Evolutionary conservation across 2,888 invertebrate genomes (phyloP).

Genomic region (Magallana nippona): DNA sequence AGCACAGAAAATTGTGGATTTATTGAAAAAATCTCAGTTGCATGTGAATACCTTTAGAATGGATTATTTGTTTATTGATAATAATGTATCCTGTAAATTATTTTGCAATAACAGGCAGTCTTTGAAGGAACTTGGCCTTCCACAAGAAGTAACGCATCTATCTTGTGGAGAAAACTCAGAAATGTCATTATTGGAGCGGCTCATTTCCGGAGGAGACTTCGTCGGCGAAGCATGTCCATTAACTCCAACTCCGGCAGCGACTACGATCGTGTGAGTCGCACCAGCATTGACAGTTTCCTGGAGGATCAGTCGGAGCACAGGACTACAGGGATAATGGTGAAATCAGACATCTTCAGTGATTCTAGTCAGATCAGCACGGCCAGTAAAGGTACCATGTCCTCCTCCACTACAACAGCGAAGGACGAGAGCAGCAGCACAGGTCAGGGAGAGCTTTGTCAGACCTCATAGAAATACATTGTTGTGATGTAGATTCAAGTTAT

Average conservation of each 20-base stretch:
- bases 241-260: conserved; percentile 79
- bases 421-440: conserved; percentile 64
- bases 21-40: too few relatives aligned
- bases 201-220: conserved; percentile 89
- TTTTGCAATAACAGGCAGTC: conserved; percentile 82
- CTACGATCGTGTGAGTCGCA: conserved; percentile 74
- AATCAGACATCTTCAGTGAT: conserved; percentile 44
- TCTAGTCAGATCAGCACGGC: conserved; percentile 26
- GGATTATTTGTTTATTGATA: too few relatives aligned
- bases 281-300: conserved; percentile 77
- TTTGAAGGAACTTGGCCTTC: conserved; percentile 97
- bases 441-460: conserved; percentile 31
- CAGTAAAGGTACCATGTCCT: background rate
- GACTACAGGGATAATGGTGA: conserved; percentile 18
- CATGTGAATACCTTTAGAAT: too few relatives aligned
- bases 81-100: too few relatives aligned
- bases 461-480: too few relatives aligned
- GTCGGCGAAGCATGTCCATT: conserved; percentile 74
- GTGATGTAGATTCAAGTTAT: too few relatives aligned
- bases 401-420: conserved; percentile 41
- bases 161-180: conserved; percentile 95
- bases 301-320: conserved; percentile 53
- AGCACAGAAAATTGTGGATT: too few relatives aligned
- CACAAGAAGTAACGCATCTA: conserved; percentile 87
- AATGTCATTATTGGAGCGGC: conserved; percentile 95